phyloP scores from a whole-genome alignment of 2,113 vertebrate species.

The Ceyx cyanopectus region DNA sequence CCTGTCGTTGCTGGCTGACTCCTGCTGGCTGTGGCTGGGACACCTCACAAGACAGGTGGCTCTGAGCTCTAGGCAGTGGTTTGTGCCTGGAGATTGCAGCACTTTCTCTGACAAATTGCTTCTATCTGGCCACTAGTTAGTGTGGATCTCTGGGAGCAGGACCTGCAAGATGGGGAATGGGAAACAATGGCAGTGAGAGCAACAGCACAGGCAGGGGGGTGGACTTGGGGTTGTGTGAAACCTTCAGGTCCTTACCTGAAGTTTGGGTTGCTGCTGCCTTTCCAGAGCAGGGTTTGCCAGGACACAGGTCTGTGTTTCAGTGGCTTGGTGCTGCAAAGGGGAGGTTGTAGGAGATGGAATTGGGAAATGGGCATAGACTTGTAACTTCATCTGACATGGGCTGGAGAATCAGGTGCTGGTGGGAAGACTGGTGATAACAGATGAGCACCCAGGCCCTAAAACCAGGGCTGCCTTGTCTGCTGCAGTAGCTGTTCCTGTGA shows the following conservation, averaged over 20 bases:
- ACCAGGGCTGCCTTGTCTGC: neutral
- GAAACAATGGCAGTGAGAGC: neutral
- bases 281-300: neutral
- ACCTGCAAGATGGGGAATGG: neutral
- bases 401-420: neutral
- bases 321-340: neutral
- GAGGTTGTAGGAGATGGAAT: neutral
- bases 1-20: neutral
- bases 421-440: neutral
- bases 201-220: neutral
- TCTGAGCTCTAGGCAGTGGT: neutral
- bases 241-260: neutral
- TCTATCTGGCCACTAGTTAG: neutral
- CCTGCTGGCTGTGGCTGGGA: neutral
- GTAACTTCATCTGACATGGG: neutral
- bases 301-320: neutral
- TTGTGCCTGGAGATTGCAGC: neutral
- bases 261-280: neutral
- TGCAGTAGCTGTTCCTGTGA: neutral
- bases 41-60: neutral
- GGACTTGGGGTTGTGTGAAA: neutral
- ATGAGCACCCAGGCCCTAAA: neutral
- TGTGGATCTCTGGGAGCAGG: neutral
- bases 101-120: neutral
- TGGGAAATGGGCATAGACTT: neutral